phyloP scores from a whole-genome alignment of 1,140 invertebrate genomes.

The Parapsyche elsis region DNA sequence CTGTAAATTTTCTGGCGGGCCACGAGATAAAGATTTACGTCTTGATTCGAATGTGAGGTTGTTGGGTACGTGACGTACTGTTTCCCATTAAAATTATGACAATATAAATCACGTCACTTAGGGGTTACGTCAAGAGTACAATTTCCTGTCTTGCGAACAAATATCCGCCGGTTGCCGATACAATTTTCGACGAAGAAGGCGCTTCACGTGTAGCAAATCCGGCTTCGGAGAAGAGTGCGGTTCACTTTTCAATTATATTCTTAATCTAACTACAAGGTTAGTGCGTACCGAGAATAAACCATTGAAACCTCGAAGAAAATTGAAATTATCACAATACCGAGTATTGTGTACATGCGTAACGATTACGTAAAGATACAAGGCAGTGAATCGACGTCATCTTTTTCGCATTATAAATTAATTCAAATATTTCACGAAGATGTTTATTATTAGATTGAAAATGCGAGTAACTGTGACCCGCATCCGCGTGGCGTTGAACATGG shows the following conservation, averaged over 20 bases:
- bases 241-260: too few species aligned
- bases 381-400: too few species aligned
- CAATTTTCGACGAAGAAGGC: constrained; percentile 26
- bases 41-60: constrained; percentile 37
- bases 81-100: constrained; percentile 44
- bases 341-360: too few species aligned
- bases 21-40: constrained; percentile 43
- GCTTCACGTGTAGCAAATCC: too few species aligned
- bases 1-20: constrained; percentile 31
- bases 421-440: too few species aligned
- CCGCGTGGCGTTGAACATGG: not conserved
- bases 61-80: constrained; percentile 35
- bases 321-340: too few species aligned
- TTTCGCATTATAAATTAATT: too few species aligned
- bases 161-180: constrained; percentile 38
- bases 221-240: too few species aligned
- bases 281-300: too few species aligned
- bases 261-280: too few species aligned
- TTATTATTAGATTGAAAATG: not conserved
- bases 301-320: too few species aligned
- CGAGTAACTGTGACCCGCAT: not conserved
- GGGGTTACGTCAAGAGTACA: constrained; percentile 22
- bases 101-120: constrained; percentile 42
- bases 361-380: too few species aligned
- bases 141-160: constrained; percentile 44